Percentiles rank a stretch among this genome's conserved stretches.
phyloP scores from a whole-genome alignment of 2,888 invertebrate species.

The Polydrusus tereticollis region DNA sequence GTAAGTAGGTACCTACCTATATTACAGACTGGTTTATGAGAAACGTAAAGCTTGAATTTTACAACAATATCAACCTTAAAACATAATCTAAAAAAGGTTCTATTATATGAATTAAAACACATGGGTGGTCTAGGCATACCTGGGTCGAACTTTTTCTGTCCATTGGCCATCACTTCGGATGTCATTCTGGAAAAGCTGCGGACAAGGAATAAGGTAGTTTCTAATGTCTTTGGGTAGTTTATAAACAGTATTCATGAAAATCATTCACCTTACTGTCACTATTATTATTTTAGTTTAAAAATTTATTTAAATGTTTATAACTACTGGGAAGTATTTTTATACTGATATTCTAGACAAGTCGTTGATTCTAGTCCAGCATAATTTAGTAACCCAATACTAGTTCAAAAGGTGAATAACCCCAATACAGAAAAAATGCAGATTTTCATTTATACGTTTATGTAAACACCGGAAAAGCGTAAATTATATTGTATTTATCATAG shows the following conservation, averaged over 20 bases:
- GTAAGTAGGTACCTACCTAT: no score
- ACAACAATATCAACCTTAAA: no score
- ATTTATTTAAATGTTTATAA: neutral
- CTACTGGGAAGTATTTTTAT: no score
- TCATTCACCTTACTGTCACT: no score
- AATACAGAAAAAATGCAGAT: conserved; percentile 23
- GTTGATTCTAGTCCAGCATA: conserved; percentile 18
- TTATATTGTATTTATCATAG: neutral
- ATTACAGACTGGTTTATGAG: no score
- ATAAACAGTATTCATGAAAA: no score
- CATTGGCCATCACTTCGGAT: conserved; percentile 73
- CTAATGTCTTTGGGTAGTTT: no score
- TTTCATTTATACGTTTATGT: conserved; percentile 5
- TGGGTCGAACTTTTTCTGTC: conserved; percentile 72
- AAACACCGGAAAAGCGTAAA: conserved; percentile 11
- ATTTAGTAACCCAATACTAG: conserved; percentile 32
- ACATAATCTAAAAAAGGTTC: no score
- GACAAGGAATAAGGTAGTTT: neutral
- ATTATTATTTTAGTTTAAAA: no score
- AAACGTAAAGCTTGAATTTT: no score
- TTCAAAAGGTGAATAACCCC: conserved; percentile 39
- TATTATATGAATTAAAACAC: no score
- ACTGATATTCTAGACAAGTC: no score
- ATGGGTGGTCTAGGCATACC: conserved; percentile 65
- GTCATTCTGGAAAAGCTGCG: conserved; percentile 68